phyloP scores from a whole-genome alignment of 2,113 vertebrate genomes.

The Phasianus colchicus region DNA sequence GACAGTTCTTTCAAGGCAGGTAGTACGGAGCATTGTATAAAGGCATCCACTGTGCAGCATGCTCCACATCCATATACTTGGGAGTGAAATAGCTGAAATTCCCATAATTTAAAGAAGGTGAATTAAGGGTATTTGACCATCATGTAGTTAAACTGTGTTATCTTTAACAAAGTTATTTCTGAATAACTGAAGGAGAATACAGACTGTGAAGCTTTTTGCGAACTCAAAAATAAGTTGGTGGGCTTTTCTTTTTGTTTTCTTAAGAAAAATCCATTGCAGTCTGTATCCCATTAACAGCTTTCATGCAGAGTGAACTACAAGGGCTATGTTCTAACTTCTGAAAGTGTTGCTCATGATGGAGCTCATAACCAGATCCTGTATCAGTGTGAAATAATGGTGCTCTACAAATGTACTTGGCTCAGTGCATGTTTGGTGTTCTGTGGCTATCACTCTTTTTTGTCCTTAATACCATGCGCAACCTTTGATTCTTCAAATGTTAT shows the following conservation, averaged over 20 bases:
- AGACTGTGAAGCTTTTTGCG: neutral
- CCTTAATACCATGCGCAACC: neutral
- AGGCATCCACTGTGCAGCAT: neutral
- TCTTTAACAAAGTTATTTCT: neutral
- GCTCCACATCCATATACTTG: accelerated
- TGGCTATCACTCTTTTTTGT: neutral
- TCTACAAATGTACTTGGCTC: neutral
- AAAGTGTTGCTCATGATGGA: neutral
- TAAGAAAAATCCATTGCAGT: neutral
- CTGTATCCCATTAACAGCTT: neutral
- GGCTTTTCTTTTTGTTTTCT: neutral
- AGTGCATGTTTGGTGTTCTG: neutral
- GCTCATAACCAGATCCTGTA: neutral
- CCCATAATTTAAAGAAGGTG: neutral
- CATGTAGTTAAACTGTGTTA: neutral
- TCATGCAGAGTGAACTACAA: neutral
- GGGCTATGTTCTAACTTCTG: neutral
- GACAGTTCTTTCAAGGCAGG: neutral
- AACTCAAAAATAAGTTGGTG: neutral
- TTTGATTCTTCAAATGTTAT: neutral
- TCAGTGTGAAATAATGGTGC: neutral
- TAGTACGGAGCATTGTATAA: neutral
- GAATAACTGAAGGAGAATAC: neutral
- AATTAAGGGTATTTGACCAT: neutral
- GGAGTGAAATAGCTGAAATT: neutral